Evolutionary conservation across 2,797 vertebrate genomes (phyloP), one percentile per base, ranked within the genome.

Genomic region (Ispidina lecontei): DNA sequence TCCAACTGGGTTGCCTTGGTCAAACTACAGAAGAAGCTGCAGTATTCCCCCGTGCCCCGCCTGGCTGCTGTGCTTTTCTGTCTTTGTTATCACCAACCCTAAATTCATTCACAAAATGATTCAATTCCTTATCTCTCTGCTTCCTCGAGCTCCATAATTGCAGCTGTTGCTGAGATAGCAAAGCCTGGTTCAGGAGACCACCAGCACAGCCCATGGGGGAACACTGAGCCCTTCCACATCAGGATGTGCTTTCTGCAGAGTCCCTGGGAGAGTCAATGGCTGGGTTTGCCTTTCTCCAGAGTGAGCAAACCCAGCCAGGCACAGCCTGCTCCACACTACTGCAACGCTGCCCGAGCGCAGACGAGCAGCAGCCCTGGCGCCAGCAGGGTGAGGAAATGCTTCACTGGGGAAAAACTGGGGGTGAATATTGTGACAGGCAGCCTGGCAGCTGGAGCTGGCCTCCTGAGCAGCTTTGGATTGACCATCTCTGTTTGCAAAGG

Each of bases 61-160:
- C 58, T 76, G 56, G 29, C 68, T 73, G 56, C 16, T 15, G 52
- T 4, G 26, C 52, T 76, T 43, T 78, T 65, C 71, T 63, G 6
- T 63, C 80, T 85, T 55, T 93, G 44, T 91, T 94, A 68, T 88
- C 91, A 47, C 49, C 91, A 88, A 54, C 29, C 43, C 64, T 58
- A 35, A 90, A 41, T 65, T 82, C 59, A 33, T 64, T 82, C 54
- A 23, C 6, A 64, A 37, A 75, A 43, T 68, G 22, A 6, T 70
- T 69, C 23, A 39, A 2, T 56, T 90, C 58, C 71, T 74, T 92
- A 81, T 93, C 96, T 93, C 62, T 95, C 92, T 88, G 60, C 82
- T 91, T 84, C 79, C 67, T 55, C n/a, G 46, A 35, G 63, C 62
- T 94, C 72, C 19, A 2, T 80, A 75, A 92, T 85, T 51, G 47